phyloP scores from a whole-genome alignment of 2,797 vertebrate species.

The Micrastur ruficollis region DNA sequence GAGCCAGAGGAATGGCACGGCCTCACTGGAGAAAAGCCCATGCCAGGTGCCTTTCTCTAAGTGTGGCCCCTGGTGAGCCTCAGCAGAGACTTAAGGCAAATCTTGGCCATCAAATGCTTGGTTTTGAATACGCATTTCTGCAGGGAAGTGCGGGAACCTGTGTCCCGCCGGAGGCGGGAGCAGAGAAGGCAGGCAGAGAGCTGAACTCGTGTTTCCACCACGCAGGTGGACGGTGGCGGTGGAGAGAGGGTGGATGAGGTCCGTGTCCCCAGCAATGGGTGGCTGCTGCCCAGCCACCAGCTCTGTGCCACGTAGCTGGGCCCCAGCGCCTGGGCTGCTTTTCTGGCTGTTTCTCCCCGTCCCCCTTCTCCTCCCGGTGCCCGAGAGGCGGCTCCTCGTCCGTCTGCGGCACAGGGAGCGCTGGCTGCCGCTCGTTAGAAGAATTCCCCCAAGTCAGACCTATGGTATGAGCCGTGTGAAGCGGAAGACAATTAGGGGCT shows the following conservation, averaged over 20 bases:
- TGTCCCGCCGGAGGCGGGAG: fast-evolving
- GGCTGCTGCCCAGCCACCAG: background rate
- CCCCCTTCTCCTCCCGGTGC: background rate
- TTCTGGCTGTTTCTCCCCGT: background rate
- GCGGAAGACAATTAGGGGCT: constrained; percentile 89
- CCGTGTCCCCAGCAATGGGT: background rate
- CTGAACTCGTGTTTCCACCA: fast-evolving
- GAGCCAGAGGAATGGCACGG: background rate
- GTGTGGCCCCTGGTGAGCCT: background rate
- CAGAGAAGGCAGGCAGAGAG: background rate
- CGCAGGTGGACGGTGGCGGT: fast-evolving
- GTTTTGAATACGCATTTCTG: background rate
- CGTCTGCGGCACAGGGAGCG: background rate
- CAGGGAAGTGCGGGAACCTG: fast-evolving
- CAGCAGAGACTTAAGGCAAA: background rate
- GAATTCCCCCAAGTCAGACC: constrained; percentile 68
- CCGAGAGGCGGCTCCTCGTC: constrained; percentile 11
- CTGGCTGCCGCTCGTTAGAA: constrained; percentile 68
- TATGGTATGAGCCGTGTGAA: constrained; percentile 84
- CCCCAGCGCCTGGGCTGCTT: background rate
- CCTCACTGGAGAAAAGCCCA: background rate
- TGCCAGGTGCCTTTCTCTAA: background rate
- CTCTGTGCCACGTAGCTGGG: background rate
- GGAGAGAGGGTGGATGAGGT: background rate
- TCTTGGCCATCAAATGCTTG: background rate